Evolutionary conservation across 2,888 invertebrate genomes (phyloP).

Genomic region (Julus scandinavius): DNA sequence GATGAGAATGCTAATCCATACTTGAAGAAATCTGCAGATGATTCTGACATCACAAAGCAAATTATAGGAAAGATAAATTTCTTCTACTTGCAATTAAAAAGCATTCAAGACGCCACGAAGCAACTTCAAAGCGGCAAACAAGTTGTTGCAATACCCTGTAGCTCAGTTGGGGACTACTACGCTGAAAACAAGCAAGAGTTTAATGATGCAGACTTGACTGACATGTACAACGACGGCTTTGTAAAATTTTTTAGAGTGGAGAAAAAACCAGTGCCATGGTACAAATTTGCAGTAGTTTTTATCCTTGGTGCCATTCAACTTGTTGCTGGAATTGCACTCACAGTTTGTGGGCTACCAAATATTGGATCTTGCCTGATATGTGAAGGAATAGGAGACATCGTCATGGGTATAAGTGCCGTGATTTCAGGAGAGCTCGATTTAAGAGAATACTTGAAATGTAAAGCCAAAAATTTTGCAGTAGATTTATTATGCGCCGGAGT

Average conservation of each 20-base stretch:
- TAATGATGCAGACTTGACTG: constrained; percentile 37
- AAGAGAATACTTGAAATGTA: background rate
- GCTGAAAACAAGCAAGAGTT: background rate
- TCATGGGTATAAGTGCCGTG: background rate
- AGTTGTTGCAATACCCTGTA: background rate
- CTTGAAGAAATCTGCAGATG: background rate
- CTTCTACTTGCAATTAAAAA: constrained; percentile 10
- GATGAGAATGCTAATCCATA: background rate
- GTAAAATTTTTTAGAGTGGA: background rate
- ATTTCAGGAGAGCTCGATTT: background rate
- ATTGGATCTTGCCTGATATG: background rate
- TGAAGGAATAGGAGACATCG: background rate
- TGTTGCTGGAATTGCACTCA: background rate
- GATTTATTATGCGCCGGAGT: background rate
- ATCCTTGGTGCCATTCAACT: constrained; percentile 20
- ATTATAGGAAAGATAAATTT: constrained; percentile 11
- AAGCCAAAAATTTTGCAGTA: background rate
- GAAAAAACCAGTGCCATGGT: constrained; percentile 7
- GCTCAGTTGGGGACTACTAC: background rate
- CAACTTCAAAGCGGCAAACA: background rate
- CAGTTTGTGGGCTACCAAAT: background rate
- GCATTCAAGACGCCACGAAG: background rate
- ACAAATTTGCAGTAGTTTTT: background rate
- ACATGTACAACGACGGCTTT: constrained; percentile 11
- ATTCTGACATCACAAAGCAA: constrained; percentile 10